Conservation (phyloP, 2,888 invertebrate species). For the Dynastes maya region DNA sequence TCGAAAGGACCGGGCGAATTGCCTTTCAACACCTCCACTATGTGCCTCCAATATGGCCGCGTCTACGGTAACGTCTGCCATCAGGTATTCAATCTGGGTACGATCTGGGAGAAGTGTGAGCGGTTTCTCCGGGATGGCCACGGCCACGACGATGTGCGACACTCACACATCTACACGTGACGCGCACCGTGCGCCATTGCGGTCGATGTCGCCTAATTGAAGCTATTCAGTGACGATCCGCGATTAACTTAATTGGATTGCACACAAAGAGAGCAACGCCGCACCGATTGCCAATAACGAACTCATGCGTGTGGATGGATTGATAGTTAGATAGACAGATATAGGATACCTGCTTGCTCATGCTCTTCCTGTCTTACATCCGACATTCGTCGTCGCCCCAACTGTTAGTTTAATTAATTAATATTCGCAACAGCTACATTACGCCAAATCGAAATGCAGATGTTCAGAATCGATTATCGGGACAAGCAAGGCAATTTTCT, state of each 20-base stretch:
- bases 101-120: slow-evolving; percentile 34
- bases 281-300: slow-evolving; percentile 65
- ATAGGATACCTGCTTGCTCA: slow-evolving; percentile 34
- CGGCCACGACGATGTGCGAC: slow-evolving; percentile 10
- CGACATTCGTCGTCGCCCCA: background rate
- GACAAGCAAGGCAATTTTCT: too few species aligned
- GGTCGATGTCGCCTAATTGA: slow-evolving; percentile 66
- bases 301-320: slow-evolving; percentile 59
- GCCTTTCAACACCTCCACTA: slow-evolving; percentile 10
- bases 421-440: slow-evolving; percentile 11
- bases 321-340: slow-evolving; percentile 22
- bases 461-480: background rate
- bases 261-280: slow-evolving; percentile 64
- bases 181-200: slow-evolving; percentile 59
- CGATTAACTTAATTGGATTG: slow-evolving; percentile 69
- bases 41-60: slow-evolving; percentile 33
- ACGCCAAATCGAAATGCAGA: background rate
- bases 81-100: slow-evolving; percentile 41
- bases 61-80: background rate
- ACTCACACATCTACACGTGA: slow-evolving; percentile 51
- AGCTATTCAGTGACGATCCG: slow-evolving; percentile 67
- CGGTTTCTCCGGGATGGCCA: slow-evolving; percentile 21
- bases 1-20: slow-evolving; percentile 3
- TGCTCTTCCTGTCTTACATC: slow-evolving; percentile 30
- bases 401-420: slow-evolving; percentile 20